Conservation (phyloP, 2,113 vertebrate species). For the Poeciliopsis retropinna region DNA sequence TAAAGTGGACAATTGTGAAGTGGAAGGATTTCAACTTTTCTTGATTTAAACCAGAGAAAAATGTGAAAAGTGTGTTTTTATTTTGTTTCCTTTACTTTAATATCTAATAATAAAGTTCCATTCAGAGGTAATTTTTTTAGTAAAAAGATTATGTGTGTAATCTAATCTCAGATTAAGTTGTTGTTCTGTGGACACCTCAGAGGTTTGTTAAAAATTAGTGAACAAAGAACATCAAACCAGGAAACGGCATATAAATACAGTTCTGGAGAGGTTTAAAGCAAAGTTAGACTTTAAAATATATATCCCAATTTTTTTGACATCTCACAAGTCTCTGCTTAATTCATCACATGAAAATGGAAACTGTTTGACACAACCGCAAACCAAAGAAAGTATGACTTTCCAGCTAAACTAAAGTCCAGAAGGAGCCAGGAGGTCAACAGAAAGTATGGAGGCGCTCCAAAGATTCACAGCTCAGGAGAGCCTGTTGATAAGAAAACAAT, state of each 20-base stretch:
- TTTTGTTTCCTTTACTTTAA: not conserved
- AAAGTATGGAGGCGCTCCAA: not conserved
- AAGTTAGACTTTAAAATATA: not conserved
- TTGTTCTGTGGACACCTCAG: not conserved
- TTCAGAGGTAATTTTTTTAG: not conserved
- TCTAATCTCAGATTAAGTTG: not conserved
- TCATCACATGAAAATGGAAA: not conserved
- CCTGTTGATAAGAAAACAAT: not conserved
- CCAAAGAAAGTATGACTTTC: not conserved
- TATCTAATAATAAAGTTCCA: not conserved
- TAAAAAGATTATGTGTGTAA: not conserved
- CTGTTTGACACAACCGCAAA: not conserved
- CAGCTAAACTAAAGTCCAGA: not conserved
- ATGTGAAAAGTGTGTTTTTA: not conserved
- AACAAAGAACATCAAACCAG: not conserved
- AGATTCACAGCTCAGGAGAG: not conserved
- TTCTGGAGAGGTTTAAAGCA: not conserved
- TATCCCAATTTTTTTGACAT: not conserved
- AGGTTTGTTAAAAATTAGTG: not conserved
- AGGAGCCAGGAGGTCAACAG: not conserved
- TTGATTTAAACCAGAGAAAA: not conserved
- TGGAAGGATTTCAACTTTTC: not conserved
- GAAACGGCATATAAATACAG: not conserved
- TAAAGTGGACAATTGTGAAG: not conserved
- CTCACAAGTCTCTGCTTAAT: not conserved